These are phyloP conservation scores for Wasmannia auropunctata DNA, from an alignment of 1,140 invertebrate species.

Conservation along the genomic window DNA sequence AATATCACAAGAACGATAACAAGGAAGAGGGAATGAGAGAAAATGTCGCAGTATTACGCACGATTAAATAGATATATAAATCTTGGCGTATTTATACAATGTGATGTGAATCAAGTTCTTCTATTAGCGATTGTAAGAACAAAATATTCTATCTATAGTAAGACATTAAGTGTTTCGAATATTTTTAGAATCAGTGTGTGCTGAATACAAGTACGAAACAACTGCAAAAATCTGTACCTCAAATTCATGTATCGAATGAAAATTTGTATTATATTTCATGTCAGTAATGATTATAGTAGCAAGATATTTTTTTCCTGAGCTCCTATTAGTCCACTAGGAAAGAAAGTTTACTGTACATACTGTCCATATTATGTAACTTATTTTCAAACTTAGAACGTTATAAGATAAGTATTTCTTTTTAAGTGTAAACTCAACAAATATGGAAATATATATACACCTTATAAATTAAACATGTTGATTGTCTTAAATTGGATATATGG, in stretches of 20 bases:
- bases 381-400: background rate
- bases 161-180: conserved; percentile 17
- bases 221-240: background rate
- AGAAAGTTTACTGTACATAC: conserved; percentile 18
- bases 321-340: background rate
- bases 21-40: background rate
- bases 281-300: background rate
- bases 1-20: background rate
- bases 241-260: background rate
- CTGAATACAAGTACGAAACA: background rate
- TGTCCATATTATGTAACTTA: background rate
- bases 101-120: background rate
- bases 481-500: background rate
- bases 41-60: conserved; percentile 22
- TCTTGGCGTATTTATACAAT: background rate
- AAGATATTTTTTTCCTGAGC: background rate
- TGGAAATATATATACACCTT: background rate
- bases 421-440: background rate
- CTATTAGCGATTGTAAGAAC: background rate
- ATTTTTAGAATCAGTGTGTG: conserved; percentile 24
- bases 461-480: conserved; percentile 19
- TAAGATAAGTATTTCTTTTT: background rate
- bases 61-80: background rate
- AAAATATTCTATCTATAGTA: conserved; percentile 30
- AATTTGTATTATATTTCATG: conserved; percentile 7